Base-by-base conservation (phyloP, 2,888 invertebrate species). In the Dorcus hopei region DNA sequence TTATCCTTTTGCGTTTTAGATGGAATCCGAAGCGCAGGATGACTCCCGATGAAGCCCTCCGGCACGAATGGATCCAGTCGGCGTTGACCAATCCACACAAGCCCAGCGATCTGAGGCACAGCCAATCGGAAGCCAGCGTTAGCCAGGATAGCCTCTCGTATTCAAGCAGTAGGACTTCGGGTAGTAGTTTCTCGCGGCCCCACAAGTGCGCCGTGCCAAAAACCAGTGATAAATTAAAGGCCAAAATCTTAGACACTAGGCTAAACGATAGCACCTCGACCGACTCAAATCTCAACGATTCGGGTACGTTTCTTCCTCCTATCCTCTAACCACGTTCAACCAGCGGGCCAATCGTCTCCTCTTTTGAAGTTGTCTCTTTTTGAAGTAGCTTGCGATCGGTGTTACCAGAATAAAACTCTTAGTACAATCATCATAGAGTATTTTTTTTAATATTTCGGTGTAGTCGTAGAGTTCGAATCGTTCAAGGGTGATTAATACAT, bases 1-100 rank as follows among this genome's bases (percentile, higher is more conserved):
- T 60, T 5, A 53, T n/a, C 41, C 42, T 59, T n/a, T 58, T 61
- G 56, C 60, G 49, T 74, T 74, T 3, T 80, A 93, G 93, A 78
- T 97, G 96, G 96, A 95, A 96, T 80, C 91, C 95, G 14, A 89
- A 89, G 73, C 90, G 91, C 62, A 87, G 96, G 63, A 88, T 96
- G 87, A 95, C 92, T 3, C 92, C 96, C 0, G 93, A 91, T 55
- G 95, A 96, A 75, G 96, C 95, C 2, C 84, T 91, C 19, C 87
- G 89, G 54, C 96, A 96, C 79, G 92, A 93, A 72, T 96, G 91
- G 89, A 73, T 78, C 61, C 66, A 68, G 48, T 74, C 76, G 5
- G 71, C 67, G 49, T 67, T 68, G 50, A 67, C 48, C 42, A 66
- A 58, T 51, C 55, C 63, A 40, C 70, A 72, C 53, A 70, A 69